Conservation (phyloP, 2,888 invertebrate species). For the Acanthacorydalis orientalis region DNA sequence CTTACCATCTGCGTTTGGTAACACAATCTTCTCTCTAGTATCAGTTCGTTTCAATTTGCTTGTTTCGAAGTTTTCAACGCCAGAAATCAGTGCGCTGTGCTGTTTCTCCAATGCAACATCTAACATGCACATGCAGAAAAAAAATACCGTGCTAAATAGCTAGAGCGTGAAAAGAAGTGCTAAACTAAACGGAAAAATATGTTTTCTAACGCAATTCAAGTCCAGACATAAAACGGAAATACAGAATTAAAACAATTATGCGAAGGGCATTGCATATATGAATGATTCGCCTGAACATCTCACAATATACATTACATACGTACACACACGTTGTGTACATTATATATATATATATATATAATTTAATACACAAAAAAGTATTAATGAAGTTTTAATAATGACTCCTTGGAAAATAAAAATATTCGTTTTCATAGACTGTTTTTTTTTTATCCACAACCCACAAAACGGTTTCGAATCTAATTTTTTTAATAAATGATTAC, state of each 20-base stretch:
- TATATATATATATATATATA: too few relatives aligned
- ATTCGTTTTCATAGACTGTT: too few relatives aligned
- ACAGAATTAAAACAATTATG: constrained; percentile 2
- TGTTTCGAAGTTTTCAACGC: constrained; percentile 60
- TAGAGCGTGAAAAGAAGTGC: constrained; percentile 1
- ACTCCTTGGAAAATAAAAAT: too few relatives aligned
- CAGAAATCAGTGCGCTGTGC: constrained; percentile 59
- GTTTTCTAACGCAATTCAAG: not conserved
- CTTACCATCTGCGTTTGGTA: constrained; percentile 73
- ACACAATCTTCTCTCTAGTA: constrained; percentile 65
- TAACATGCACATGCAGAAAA: constrained; percentile 18
- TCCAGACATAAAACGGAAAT: constrained; percentile 1
- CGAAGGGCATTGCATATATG: constrained; percentile 1
- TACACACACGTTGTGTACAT: too few relatives aligned
- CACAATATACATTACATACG: too few relatives aligned
- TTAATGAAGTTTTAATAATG: too few relatives aligned
- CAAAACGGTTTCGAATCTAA: too few relatives aligned
- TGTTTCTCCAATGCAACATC: constrained; percentile 59
- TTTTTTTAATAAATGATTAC: too few relatives aligned
- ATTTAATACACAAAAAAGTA: too few relatives aligned
- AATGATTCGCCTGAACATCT: too few relatives aligned
- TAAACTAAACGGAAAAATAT: constrained; percentile 1
- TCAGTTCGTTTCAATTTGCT: constrained; percentile 59
- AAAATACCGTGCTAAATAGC: constrained; percentile 6
- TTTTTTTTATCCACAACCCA: too few relatives aligned